Conservation (phyloP, 2,888 invertebrate genomes). For the Catocala fraxini region DNA sequence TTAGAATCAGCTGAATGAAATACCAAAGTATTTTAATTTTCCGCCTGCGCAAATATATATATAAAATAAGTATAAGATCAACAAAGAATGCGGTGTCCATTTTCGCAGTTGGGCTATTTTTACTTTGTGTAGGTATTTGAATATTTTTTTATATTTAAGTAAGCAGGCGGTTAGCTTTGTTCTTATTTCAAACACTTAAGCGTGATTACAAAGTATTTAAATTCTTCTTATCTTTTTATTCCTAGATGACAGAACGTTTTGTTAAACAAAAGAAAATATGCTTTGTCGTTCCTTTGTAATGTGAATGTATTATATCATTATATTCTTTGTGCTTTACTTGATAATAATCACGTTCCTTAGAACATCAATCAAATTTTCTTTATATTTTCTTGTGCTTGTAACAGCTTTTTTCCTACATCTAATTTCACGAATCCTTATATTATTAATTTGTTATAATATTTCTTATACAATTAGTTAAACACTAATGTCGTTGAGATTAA, state of each 20-base stretch:
- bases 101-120: constrained; percentile 18
- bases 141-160: constrained; percentile 2
- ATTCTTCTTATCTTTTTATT: constrained; percentile 25
- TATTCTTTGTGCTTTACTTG: constrained; percentile 3
- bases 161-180: constrained; percentile 9
- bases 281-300: constrained; percentile 17
- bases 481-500: too few relatives aligned
- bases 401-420: too few relatives aligned
- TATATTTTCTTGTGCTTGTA: too few relatives aligned
- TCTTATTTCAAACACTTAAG: constrained; percentile 25
- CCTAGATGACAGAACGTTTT: constrained; percentile 18
- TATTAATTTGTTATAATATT: too few relatives aligned
- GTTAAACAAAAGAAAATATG: constrained; percentile 20
- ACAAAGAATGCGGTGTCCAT: constrained; percentile 30
- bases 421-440: too few relatives aligned
- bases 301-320: neutral
- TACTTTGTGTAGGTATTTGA: constrained; percentile 14
- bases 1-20: constrained; percentile 34
- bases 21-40: constrained; percentile 54
- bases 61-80: constrained; percentile 26
- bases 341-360: constrained; percentile 15
- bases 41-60: constrained; percentile 31
- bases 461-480: too few relatives aligned
- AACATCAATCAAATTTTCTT: neutral
- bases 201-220: constrained; percentile 25